Evolutionary conservation across 2,113 vertebrate species (phyloP).

Genomic region (Larimichthys polyactis): DNA sequence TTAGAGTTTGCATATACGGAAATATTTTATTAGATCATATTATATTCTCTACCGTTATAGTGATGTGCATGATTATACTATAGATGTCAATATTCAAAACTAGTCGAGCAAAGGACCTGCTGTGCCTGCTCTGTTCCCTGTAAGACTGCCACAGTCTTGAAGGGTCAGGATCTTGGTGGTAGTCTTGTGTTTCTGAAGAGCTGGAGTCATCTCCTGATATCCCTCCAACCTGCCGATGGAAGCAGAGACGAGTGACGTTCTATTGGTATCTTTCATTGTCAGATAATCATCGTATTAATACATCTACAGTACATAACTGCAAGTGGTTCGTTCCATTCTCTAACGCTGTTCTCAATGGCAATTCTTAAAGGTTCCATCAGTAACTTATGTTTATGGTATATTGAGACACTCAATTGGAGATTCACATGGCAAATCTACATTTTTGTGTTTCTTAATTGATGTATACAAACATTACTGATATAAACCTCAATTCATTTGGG

Average conservation of each 20-base stretch:
- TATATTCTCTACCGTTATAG: background rate
- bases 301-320: background rate
- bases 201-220: constrained; percentile 11
- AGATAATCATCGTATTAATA: background rate
- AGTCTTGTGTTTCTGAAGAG: constrained; percentile 42
- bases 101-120: constrained; percentile 33
- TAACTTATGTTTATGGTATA: too few relatives aligned
- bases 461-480: background rate
- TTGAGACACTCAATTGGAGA: background rate
- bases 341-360: background rate
- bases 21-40: background rate
- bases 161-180: constrained; percentile 29
- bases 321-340: background rate
- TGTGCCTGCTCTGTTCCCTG: constrained; percentile 18
- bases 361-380: background rate
- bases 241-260: background rate
- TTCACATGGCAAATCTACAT: background rate
- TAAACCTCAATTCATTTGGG: background rate
- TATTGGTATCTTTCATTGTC: background rate
- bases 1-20: background rate
- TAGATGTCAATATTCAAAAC: background rate
- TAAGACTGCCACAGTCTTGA: constrained; percentile 24
- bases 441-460: background rate
- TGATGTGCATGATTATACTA: background rate
- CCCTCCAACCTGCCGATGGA: constrained; percentile 25